These are phyloP conservation scores for Protomyctophum bolini DNA, from an alignment of 2,113 vertebrate genomes.

Conservation along the genomic window DNA sequence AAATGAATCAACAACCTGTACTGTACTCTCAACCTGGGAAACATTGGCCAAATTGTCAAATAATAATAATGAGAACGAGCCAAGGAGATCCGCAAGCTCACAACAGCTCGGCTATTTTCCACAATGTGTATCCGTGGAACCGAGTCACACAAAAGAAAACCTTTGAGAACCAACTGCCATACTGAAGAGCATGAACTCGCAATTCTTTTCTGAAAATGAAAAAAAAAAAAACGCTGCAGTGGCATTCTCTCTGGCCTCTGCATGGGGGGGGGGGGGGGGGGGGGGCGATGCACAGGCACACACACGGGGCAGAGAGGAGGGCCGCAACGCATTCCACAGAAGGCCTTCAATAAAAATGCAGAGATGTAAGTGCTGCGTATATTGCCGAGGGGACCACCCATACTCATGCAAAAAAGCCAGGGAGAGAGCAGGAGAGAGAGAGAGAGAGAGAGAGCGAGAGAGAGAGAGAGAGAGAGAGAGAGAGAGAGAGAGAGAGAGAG, in stretches of 20 bases:
- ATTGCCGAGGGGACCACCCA: constrained; percentile 71
- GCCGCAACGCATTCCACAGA: constrained; percentile 41
- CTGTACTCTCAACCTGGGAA: too few species aligned
- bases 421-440: neutral
- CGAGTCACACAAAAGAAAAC: too few species aligned
- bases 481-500: constrained; percentile 1
- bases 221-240: neutral
- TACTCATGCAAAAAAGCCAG: constrained; percentile 51
- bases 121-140: too few species aligned
- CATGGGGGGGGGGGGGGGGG: constrained; percentile 54
- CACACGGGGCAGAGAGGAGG: constrained; percentile 26
- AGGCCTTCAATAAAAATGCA: constrained; percentile 40
- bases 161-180: too few species aligned
- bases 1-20: too few species aligned
- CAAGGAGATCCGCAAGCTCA: too few species aligned
- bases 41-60: too few species aligned
- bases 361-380: constrained; percentile 52
- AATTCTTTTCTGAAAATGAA: constrained; percentile 1
- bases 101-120: too few species aligned
- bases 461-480: constrained; percentile 15
- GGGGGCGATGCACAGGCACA: constrained; percentile 30
- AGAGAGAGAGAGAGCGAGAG: neutral
- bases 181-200: too few species aligned
- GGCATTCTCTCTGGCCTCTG: constrained; percentile 41
- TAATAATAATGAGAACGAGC: too few species aligned